Percentiles rank a stretch among this genome's conserved stretches.
Evolutionary conservation across 2,888 invertebrate species (phyloP).

Genomic region (Rhagonycha lutea): DNA sequence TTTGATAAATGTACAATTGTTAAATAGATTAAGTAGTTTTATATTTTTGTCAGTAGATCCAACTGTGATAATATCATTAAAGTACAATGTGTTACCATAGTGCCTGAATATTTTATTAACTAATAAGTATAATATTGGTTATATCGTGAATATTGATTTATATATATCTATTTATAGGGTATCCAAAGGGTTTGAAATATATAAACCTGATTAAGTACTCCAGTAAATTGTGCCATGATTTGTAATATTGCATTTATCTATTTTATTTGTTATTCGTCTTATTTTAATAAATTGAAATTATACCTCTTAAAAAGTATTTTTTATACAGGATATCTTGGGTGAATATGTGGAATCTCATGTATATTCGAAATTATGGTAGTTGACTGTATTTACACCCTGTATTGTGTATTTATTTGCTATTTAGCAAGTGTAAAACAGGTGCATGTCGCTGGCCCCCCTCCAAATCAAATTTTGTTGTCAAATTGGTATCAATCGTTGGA

Average conservation of each 20-base stretch:
- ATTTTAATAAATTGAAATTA: neutral
- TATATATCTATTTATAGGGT: neutral
- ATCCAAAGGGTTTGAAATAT: neutral
- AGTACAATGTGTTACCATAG: constrained; percentile 19
- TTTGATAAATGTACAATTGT: neutral
- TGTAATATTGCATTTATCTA: neutral
- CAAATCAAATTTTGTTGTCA: too few species aligned
- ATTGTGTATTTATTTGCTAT: too few species aligned
- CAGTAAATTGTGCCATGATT: neutral
- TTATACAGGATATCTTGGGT: neutral
- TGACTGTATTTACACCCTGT: too few species aligned
- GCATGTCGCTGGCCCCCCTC: too few species aligned
- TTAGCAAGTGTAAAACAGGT: too few species aligned
- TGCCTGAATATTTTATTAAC: constrained; percentile 6
- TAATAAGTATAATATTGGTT: neutral
- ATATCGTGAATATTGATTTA: neutral
- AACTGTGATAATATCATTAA: constrained; percentile 16
- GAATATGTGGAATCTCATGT: neutral
- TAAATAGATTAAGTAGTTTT: neutral
- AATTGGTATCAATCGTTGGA: too few species aligned
- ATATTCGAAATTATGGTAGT: too few species aligned
- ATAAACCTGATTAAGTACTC: neutral
- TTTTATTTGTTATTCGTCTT: neutral
- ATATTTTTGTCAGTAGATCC: constrained; percentile 10
- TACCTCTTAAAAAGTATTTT: neutral